Evolutionary conservation across 1,140 invertebrate species (phyloP).

Genomic region (Amphibalanus amphitrite): DNA sequence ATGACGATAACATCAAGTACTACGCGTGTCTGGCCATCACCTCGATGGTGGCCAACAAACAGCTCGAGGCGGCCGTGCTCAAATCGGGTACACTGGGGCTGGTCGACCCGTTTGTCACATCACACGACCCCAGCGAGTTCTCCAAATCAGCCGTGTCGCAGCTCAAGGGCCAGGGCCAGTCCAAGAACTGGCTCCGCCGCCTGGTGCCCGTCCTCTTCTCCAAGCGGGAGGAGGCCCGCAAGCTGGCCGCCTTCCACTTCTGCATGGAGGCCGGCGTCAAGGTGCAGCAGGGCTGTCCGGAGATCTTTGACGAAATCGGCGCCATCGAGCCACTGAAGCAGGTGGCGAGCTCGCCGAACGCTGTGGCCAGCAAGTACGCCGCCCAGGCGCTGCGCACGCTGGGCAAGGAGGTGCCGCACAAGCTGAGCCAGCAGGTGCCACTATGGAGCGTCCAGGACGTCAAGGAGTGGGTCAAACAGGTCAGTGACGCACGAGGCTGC

Average conservation of each 20-base stretch:
- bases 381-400: slow-evolving; percentile 86
- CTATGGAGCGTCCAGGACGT: slow-evolving; percentile 95
- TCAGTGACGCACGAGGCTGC: slow-evolving; percentile 15
- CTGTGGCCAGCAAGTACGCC: slow-evolving; percentile 91
- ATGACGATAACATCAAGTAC: slow-evolving; percentile 92
- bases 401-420: slow-evolving; percentile 92
- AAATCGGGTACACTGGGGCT: slow-evolving; percentile 87
- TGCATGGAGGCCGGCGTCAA: slow-evolving; percentile 99
- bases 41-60: slow-evolving; percentile 90
- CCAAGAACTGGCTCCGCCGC: slow-evolving; percentile 83
- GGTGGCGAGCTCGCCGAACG: slow-evolving; percentile 93
- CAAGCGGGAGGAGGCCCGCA: slow-evolving; percentile 86
- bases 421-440: slow-evolving; percentile 92
- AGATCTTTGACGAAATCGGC: slow-evolving; percentile 85
- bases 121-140: slow-evolving; percentile 87
- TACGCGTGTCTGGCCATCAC: slow-evolving; percentile 96
- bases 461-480: slow-evolving; percentile 86
- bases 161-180: slow-evolving; percentile 90
- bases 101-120: slow-evolving; percentile 88
- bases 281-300: slow-evolving; percentile 82
- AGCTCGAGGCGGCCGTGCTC: slow-evolving; percentile 89
- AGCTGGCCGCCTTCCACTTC: slow-evolving; percentile 95
- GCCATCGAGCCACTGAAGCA: slow-evolving; percentile 89
- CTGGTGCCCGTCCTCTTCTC: slow-evolving; percentile 90
- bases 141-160: slow-evolving; percentile 72